These are phyloP conservation scores for Nemurella pictetii DNA, from an alignment of 2,888 invertebrate species.

Conservation along the genomic window DNA sequence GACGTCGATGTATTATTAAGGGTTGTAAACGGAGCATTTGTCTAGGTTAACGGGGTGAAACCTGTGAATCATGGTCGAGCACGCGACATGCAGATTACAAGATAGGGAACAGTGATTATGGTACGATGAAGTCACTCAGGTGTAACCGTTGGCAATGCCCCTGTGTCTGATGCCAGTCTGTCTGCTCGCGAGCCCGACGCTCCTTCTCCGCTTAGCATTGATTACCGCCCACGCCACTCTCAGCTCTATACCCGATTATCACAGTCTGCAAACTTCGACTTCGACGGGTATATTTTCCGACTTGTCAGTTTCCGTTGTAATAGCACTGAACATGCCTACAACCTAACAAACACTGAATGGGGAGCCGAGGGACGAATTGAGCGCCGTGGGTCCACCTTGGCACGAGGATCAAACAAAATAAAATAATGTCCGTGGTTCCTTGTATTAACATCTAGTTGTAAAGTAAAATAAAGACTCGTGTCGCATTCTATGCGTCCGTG, in stretches of 20 bases:
- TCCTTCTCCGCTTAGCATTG: background rate
- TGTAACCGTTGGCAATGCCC: constrained; percentile 3
- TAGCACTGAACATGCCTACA: background rate
- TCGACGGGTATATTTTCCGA: background rate
- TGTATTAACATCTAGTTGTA: background rate
- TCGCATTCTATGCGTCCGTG: background rate
- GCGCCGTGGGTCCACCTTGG: background rate
- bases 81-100: constrained; percentile 18
- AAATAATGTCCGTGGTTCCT: background rate
- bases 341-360: background rate
- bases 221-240: background rate
- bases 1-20: background rate
- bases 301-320: background rate
- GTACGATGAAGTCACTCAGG: constrained; percentile 23
- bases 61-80: constrained; percentile 10
- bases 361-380: background rate
- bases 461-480: background rate
- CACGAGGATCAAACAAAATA: background rate
- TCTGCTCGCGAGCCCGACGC: background rate
- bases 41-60: constrained; percentile 13
- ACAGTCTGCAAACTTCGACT: background rate
- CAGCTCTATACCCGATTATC: background rate
- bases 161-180: background rate
- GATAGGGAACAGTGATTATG: background rate
- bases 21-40: background rate